These are phyloP conservation scores for Acromyrmex heyeri DNA, from an alignment of 1,140 invertebrate species.

Conservation along the genomic window DNA sequence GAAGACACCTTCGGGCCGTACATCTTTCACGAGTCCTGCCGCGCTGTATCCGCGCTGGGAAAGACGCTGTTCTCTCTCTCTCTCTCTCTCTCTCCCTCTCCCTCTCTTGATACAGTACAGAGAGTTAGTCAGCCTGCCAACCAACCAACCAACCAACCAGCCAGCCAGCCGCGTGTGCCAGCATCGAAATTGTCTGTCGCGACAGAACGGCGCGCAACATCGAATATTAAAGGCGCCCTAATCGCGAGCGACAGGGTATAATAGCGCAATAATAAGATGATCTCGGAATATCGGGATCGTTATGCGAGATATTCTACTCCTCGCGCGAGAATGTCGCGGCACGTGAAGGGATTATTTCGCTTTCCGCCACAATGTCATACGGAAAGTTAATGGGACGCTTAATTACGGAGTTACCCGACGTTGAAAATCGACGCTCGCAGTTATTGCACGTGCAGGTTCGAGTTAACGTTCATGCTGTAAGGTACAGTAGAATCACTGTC, in stretches of 20 bases:
- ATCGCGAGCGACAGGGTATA: constrained; percentile 60
- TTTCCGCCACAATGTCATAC: not conserved
- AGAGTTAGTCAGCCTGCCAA: constrained; percentile 26
- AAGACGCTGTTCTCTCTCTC: constrained; percentile 27
- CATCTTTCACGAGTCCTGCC: constrained; percentile 62
- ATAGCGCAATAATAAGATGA: constrained; percentile 58
- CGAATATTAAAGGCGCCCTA: constrained; percentile 59
- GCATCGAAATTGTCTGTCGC: constrained; percentile 58
- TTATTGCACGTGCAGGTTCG: not conserved
- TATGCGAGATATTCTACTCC: not conserved
- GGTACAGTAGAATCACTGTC: not conserved
- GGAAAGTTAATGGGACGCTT: constrained; percentile 44
- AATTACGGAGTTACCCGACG: not conserved
- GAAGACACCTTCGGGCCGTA: constrained; percentile 64
- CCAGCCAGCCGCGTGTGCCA: constrained; percentile 45
- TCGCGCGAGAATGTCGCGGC: not conserved
- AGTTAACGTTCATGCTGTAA: too few relatives aligned
- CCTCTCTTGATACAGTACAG: constrained; percentile 18
- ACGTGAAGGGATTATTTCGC: constrained; percentile 11
- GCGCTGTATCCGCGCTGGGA: constrained; percentile 44
- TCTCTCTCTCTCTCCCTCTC: not conserved
- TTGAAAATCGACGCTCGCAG: constrained; percentile 3
- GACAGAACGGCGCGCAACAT: constrained; percentile 53
- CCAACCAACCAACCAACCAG: constrained; percentile 17
- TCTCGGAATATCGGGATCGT: constrained; percentile 34